Evolutionary conservation across 2,888 invertebrate species (phyloP), one percentile per base, ranked within the genome.

Genomic region (Chouioia cunea): DNA sequence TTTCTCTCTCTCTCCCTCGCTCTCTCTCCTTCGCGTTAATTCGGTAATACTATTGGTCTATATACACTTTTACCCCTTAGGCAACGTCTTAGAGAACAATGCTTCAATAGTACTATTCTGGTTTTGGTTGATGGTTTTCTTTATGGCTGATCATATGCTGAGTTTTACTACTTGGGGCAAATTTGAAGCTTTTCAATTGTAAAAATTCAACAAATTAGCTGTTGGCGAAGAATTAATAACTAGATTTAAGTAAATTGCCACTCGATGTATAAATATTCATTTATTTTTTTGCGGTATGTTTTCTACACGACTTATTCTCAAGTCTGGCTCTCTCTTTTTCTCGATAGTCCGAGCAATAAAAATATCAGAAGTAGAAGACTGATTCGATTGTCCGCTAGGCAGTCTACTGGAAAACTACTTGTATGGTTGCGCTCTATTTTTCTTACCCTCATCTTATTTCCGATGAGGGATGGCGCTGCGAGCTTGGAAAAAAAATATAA

Each of bases 11-110:
- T 36, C 66, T 14, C 46, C 23, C 6, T 4, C n/a, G 16, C 6
- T n/a, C 36, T 46, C 16, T 59, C 64, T 70, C 54, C 64, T 65
- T 65, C 54, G 59, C 70, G 65, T 60, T 71, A 66, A 71, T 71
- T 66, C 65, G 56, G 65, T 56, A 66, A 71, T 62, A 48, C 23
- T 50, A 48, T 22, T 12, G 59, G 44, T 15, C 44, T 18, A 63
- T 22, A 27, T 6, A 6, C 6, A 27, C 6, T 4, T 27, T 4
- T n/a, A n/a, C n/a, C 27, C 4, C 27, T 27, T 27, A 27, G 27
- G 6, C 3, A 6, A 6, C 27, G 6, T 6, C 27, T 27, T 27
- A 27, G 27, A 27, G 27, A 27, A 3, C 27, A 27, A 27, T 27
- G 27, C 6, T 27, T 6, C 27, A 6, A 27, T 27, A 27, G 27